Percentiles rank a stretch among this genome's conserved stretches.
These are phyloP conservation scores for Hiodon alosoides DNA, from an alignment of 2,113 vertebrate genomes.

Conservation along the genomic window DNA sequence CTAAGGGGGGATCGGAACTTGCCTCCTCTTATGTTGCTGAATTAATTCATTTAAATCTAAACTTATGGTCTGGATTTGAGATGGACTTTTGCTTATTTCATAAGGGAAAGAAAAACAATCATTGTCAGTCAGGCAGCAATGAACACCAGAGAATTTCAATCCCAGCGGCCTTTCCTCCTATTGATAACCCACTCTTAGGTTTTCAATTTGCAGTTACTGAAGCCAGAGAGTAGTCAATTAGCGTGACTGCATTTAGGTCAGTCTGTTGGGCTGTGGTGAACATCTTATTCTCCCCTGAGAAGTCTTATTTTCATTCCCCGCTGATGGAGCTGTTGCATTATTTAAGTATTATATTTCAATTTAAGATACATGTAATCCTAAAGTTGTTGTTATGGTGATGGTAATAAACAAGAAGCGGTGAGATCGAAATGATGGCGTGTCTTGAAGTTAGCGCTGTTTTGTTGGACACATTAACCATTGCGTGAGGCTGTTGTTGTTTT, in stretches of 20 bases:
- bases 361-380: not conserved
- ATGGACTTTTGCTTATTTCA: not conserved
- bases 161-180: not conserved
- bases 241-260: not conserved
- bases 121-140: not conserved
- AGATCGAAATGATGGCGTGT: no score
- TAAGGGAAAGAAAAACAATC: not conserved
- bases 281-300: not conserved
- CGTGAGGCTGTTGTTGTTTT: no score
- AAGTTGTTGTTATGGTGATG: constrained; percentile 3
- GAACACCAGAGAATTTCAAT: not conserved
- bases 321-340: not conserved
- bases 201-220: not conserved
- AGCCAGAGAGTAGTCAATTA: not conserved
- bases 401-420: constrained; percentile 1
- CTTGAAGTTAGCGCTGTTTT: no score
- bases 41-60: no score
- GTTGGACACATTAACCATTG: no score
- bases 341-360: not conserved
- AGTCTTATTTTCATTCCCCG: not conserved
- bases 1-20: no score
- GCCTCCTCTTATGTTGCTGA: no score
- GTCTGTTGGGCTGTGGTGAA: not conserved
- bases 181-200: not conserved
- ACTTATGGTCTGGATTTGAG: no score